A percentile compares a stretch with the other conserved stretches of the same genome.
phyloP scores from a whole-genome alignment of 2,113 vertebrate genomes.

The Rhizomys pruinosus region DNA sequence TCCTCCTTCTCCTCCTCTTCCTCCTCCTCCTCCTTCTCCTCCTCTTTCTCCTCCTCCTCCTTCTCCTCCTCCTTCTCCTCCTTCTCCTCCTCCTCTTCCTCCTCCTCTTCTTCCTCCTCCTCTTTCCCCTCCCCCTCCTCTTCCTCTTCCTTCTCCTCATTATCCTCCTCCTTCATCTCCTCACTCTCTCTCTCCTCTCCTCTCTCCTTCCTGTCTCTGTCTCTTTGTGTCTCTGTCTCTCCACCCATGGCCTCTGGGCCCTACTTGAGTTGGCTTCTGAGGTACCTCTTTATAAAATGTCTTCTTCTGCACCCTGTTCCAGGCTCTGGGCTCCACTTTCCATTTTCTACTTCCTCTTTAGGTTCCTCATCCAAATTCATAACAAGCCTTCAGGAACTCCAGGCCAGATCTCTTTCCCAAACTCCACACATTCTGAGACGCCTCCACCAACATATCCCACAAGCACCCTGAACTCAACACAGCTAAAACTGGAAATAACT shows the following conservation, averaged over 20 bases:
- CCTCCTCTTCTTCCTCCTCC: neutral
- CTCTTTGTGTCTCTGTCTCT: neutral
- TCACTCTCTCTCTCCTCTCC: neutral
- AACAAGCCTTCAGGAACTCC: neutral
- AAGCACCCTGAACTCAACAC: neutral
- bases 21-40: neutral
- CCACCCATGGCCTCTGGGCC: neutral
- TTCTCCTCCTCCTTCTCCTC: neutral
- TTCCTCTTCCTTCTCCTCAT: neutral
- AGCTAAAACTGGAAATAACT: neutral
- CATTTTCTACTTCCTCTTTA: neutral
- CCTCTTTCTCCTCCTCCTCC: rapidly evolving
- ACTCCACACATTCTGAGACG: neutral
- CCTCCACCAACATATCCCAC: neutral
- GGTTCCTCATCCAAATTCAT: neutral
- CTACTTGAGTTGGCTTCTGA: neutral
- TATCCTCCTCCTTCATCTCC: too few relatives aligned
- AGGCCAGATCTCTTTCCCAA: neutral
- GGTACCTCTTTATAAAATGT: neutral
- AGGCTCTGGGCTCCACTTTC: neutral
- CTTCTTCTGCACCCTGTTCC: neutral
- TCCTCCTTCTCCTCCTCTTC: too few relatives aligned
- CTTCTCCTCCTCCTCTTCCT: too few relatives aligned
- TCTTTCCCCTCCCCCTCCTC: too few relatives aligned
- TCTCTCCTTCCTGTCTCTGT: neutral